A percentile compares a stretch with the other conserved stretches of the same genome.
Conservation (phyloP, 1,140 invertebrate species). For the Nomia melanderi region DNA sequence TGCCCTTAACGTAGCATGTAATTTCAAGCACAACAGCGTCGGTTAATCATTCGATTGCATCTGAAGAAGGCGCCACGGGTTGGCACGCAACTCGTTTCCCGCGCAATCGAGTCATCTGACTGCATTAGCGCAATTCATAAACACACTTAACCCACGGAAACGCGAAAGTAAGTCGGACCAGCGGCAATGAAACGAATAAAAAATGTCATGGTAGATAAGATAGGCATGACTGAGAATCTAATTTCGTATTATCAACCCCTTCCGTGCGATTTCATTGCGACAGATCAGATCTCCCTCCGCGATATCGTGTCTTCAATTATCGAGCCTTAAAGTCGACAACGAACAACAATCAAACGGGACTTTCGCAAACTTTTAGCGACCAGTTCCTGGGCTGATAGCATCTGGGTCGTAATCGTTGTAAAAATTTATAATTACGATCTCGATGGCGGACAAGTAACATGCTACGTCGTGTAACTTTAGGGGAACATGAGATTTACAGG, state of each 20-base stretch:
- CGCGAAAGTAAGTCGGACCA: background rate
- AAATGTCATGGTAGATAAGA: background rate
- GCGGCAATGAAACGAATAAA: background rate
- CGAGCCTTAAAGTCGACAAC: too few species aligned
- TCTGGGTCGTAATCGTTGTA: background rate
- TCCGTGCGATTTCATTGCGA: background rate
- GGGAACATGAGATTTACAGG: too few species aligned
- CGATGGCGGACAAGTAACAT: background rate
- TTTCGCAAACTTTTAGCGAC: background rate
- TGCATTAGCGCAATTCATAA: background rate
- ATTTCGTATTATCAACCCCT: background rate
- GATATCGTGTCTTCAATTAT: too few species aligned
- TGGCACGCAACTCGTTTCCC: background rate
- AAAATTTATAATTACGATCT: background rate
- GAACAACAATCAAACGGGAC: background rate
- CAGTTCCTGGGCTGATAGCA: too few species aligned
- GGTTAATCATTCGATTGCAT: slow-evolving; percentile 3
- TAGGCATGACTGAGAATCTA: background rate
- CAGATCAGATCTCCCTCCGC: background rate
- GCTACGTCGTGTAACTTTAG: too few species aligned
- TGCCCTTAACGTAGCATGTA: too few species aligned
- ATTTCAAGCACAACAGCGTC: too few species aligned
- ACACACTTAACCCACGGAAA: background rate
- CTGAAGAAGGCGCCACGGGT: background rate
- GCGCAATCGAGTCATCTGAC: background rate